Conservation (phyloP, 1,140 invertebrate species). For the Thaumetopoea pityocampa region DNA sequence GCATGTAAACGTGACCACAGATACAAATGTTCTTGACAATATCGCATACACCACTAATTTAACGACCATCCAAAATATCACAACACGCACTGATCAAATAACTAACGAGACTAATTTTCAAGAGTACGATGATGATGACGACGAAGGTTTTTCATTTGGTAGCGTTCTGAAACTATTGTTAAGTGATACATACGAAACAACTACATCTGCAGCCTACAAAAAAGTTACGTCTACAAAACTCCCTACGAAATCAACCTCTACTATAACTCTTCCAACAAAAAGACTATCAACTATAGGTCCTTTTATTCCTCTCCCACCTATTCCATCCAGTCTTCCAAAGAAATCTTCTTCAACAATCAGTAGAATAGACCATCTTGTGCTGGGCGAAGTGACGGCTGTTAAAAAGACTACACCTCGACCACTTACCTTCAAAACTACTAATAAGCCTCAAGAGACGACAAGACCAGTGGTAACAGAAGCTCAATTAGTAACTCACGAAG, state of each 20-base stretch:
- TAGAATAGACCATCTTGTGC: slow-evolving; percentile 60
- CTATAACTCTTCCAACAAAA: slow-evolving; percentile 5
- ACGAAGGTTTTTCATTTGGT: slow-evolving; percentile 76
- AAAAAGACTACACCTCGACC: slow-evolving; percentile 35
- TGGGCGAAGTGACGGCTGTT: slow-evolving; percentile 61
- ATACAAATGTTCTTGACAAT: too few species aligned
- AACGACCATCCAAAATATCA: slow-evolving; percentile 24
- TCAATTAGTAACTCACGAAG: slow-evolving; percentile 15
- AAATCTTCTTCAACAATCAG: slow-evolving; percentile 35
- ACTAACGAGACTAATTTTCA: slow-evolving; percentile 29
- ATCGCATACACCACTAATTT: too few species aligned
- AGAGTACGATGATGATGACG: slow-evolving; percentile 63
- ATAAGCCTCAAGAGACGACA: slow-evolving; percentile 23
- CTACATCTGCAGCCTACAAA: slow-evolving; percentile 32
- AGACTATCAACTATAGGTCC: slow-evolving; percentile 20
- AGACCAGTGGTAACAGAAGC: background rate
- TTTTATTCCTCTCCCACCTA: slow-evolving; percentile 41
- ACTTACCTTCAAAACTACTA: slow-evolving; percentile 13
- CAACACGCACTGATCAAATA: slow-evolving; percentile 16
- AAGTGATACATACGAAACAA: slow-evolving; percentile 63
- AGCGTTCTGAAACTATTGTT: slow-evolving; percentile 77
- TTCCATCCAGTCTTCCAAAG: slow-evolving; percentile 37
- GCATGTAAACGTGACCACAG: too few species aligned
- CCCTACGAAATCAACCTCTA: slow-evolving; percentile 7
- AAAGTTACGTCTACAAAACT: slow-evolving; percentile 23